Base-by-base conservation (phyloP, 92 coral and sea anemone species). In the Plumapathes pennacea region DNA sequence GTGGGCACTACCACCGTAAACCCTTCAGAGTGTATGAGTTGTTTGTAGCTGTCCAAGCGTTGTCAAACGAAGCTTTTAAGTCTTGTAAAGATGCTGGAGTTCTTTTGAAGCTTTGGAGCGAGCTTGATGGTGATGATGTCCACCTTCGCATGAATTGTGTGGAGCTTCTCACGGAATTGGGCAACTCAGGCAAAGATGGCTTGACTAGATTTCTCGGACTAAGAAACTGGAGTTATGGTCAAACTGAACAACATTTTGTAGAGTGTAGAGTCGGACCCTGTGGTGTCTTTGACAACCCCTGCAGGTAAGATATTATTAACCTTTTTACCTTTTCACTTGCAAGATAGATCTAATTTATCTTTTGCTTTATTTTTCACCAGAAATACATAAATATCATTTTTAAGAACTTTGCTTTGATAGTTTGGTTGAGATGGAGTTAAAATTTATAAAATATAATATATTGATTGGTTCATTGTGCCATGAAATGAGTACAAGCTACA, bases 1-100 rank as follows among this genome's bases (percentile, higher is more conserved):
- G n/a, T n/a, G n/a, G n/a, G n/a, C n/a, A n/a, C n/a, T n/a, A n/a
- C n/a, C n/a, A n/a, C n/a, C n/a, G n/a, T n/a, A n/a, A n/a, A n/a
- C n/a, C n/a, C n/a, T n/a, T n/a, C n/a, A 76, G 99, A 39, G 96
- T 94, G 3, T 89, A 72, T 45, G 96, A 94, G 21, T 43, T 94
- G 43, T 80, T 80, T 15, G 82, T 94, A 19, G 49, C 25, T 3
- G 65, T 94, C 10, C 85, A 89, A 51, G 73, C 74, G 17, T 42
- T 67, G 15, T 84, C 96, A 25, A 80, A 47, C 7, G 72, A 61
- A 44, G 90, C 89, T 4, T 74, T 75, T 39, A 31, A 58, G 23
- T 47, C 64, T 24, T 69, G 96, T 30, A 72, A 47, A 55, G 47
- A 33, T 23, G 53, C 76, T n/a, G 89, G 86, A 14, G 54, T 94